Percentiles rank a stretch among this genome's conserved stretches.
These are phyloP conservation scores for Borostomias antarcticus DNA, from an alignment of 2,797 vertebrate species.

Conservation along the genomic window DNA sequence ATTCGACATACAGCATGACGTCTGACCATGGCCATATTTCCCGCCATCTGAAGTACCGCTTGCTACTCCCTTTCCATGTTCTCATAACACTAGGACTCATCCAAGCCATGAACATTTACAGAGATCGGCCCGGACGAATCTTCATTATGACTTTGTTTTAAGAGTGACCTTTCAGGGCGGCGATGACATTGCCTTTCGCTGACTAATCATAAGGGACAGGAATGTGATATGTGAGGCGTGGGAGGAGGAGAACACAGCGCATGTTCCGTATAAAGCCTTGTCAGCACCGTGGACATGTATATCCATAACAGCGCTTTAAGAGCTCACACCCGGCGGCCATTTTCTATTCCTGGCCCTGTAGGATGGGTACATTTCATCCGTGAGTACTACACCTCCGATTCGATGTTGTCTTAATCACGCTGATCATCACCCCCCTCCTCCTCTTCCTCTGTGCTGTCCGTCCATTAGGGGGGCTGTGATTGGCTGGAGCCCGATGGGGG, in stretches of 20 bases:
- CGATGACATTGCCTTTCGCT: slow-evolving; percentile 57
- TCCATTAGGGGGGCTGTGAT: no score
- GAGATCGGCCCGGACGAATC: slow-evolving; percentile 5
- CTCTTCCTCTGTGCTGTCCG: neutral
- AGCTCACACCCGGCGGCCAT: slow-evolving; percentile 52
- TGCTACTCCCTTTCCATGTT: neutral
- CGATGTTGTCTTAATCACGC: slow-evolving; percentile 23
- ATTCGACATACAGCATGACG: no score
- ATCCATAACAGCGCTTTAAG: slow-evolving; percentile 54
- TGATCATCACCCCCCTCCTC: neutral
- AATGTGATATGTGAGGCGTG: slow-evolving; percentile 46
- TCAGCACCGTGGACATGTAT: slow-evolving; percentile 51
- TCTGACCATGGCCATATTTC: no score
- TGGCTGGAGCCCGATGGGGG: no score
- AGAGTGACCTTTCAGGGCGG: slow-evolving; percentile 51
- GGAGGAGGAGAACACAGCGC: slow-evolving; percentile 39
- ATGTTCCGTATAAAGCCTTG: slow-evolving; percentile 42
- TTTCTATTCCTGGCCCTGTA: slow-evolving; percentile 53
- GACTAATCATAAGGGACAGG: slow-evolving; percentile 53
- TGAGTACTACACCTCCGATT: slow-evolving; percentile 43
- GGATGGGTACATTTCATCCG: slow-evolving; percentile 42
- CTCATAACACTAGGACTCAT: neutral
- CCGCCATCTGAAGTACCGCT: neutral
- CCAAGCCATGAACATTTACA: neutral
- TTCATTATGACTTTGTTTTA: slow-evolving; percentile 36